Evolutionary conservation across 2,797 vertebrate genomes (phyloP).

Genomic region (Pseudomugil gertrudae): DNA sequence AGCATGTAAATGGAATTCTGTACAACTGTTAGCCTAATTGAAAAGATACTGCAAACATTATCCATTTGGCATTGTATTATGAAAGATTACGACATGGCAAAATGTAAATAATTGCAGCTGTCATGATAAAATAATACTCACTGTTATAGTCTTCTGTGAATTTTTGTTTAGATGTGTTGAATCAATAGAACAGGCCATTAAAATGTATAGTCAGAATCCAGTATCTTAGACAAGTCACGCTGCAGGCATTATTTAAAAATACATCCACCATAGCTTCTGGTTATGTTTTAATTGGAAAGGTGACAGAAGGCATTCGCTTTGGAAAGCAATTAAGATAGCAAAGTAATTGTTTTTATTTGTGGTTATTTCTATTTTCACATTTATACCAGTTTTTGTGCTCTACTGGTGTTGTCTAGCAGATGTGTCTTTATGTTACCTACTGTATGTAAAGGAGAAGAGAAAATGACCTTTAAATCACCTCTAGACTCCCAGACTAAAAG

Average conservation of each 20-base stretch:
- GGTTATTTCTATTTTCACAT: conserved; percentile 62
- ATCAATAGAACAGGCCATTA: conserved; percentile 66
- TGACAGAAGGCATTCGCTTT: conserved; percentile 78
- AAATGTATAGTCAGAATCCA: conserved; percentile 62
- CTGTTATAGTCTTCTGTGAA: conserved; percentile 8
- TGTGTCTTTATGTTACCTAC: conserved; percentile 5
- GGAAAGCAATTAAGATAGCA: conserved; percentile 82
- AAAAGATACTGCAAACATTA: conserved; percentile 49
- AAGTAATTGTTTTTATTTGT: conserved; percentile 73
- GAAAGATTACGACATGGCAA: conserved; percentile 39
- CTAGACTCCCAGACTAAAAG: background rate
- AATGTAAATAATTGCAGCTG: conserved; percentile 50
- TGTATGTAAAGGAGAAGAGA: background rate
- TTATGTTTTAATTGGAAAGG: conserved; percentile 84
- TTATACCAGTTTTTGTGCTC: conserved; percentile 29
- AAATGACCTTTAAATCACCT: conserved; percentile 18
- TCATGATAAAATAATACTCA: conserved; percentile 27
- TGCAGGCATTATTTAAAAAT: conserved; percentile 77
- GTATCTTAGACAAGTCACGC: conserved; percentile 72
- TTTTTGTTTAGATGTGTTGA: conserved; percentile 44
- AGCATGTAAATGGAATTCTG: conserved; percentile 39
- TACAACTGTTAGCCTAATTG: conserved; percentile 50
- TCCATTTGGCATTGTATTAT: conserved; percentile 42
- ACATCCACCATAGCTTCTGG: conserved; percentile 73
- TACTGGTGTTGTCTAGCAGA: conserved; percentile 14